Conservation (phyloP, 2,113 vertebrate species). For the Telmatochromis brichardi region DNA sequence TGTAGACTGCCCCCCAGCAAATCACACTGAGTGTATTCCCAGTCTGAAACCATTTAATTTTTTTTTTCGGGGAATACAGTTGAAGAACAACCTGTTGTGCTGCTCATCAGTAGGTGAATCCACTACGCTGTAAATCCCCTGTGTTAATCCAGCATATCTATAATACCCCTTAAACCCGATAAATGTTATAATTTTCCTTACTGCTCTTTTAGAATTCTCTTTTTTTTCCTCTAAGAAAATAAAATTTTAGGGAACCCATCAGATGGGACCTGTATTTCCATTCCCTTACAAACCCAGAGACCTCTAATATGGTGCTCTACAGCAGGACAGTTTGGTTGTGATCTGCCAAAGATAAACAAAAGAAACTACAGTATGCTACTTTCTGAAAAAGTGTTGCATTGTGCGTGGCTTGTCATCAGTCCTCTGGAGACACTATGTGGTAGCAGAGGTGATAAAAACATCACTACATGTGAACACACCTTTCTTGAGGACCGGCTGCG, state of each 20-base stretch:
- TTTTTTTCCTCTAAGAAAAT: not conserved
- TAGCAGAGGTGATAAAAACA: not conserved
- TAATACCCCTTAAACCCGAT: not conserved
- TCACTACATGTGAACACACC: not conserved
- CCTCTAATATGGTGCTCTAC: accelerated
- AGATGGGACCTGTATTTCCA: not conserved
- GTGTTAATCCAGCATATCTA: not conserved
- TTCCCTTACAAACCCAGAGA: not conserved
- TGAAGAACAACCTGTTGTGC: not conserved
- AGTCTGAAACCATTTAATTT: accelerated
- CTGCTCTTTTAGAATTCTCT: not conserved
- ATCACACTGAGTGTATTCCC: not conserved
- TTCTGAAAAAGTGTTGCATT: not conserved
- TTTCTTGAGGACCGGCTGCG: not conserved
- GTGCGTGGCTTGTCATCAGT: not conserved
- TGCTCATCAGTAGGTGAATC: not conserved
- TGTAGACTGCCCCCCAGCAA: not conserved
- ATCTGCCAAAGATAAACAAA: not conserved
- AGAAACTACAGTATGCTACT: not conserved
- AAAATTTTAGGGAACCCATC: not conserved
- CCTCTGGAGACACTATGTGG: not conserved
- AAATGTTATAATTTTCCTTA: accelerated
- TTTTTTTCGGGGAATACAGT: not conserved
- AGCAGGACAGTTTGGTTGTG: not conserved
- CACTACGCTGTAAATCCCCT: not conserved